Base-by-base conservation (phyloP, 1,140 invertebrate species). In the Rhagoletis pomonella region DNA sequence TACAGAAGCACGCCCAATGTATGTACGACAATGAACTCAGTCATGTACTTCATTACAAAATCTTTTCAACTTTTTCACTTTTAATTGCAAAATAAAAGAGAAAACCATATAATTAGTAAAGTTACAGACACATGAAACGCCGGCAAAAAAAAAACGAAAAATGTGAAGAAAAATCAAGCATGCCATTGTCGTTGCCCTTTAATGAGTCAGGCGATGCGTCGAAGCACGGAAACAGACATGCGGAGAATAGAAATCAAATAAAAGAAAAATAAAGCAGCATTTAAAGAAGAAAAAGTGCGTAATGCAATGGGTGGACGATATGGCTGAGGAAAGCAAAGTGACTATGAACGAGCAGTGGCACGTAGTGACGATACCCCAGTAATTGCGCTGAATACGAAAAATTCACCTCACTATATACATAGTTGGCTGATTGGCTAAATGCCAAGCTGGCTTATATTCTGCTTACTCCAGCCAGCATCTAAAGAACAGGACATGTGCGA, bases 51-150 rank as follows among this genome's bases (percentile, higher is more conserved):
- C 86, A 86, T 86, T 86, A 86, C 58, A 86, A 86, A 86, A 86
- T 86, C 86, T 86, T 86, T 86, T 67, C 86, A 86, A 86, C 86
- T 86, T 86, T 86, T 86, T 86, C 86, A 86, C 86, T 86, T 86
- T 86, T 86, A 86, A 86, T 86, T 86, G 64, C 86, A 86, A 64
- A 86, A 86, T 64, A 86, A 86, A 86, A 86, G 86, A 67, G 86
- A 86, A 86, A 65, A 69, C 67, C 47, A 67, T 55, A 86, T 86
- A 86, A 86, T 86, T 86, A 86, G 86, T 64, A 86, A 86, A 86
- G 86, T 86, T 86, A 64, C 29, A 29, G 29, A 29, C 29, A 29
- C 86, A 69, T 67, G 60, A 67, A 86, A 60, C 39, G 19, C 58
- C 62, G 29, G 42, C 42, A 64, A 67, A 42, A 29, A 29, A 29